Base-by-base conservation (phyloP, 2,888 invertebrate genomes). In the Mechanitis mazaeus region DNA sequence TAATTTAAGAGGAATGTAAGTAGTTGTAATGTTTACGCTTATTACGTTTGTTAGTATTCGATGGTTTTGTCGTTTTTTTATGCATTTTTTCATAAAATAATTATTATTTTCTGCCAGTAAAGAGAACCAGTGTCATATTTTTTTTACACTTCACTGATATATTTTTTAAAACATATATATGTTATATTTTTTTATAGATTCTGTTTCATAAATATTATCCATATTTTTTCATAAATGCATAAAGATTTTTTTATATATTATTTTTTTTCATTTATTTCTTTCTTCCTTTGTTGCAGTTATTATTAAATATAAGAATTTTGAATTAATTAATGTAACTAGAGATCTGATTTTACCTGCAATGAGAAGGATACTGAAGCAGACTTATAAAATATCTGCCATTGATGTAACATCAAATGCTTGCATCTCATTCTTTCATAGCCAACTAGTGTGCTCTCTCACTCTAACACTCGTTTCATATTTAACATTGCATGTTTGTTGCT, bases 1-100 rank as follows among this genome's bases (percentile, higher is more conserved):
- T 65, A 66, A 69, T 66, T 60, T 70, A 72, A 72, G 71, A 67
- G 67, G 54, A 69, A 68, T 68, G 46, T 69, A 68, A 68, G 65
- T 64, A 70, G 64, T 69, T 69, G 50, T 59, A 64, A 63, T 54
- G 56, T 66, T 69, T 70, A 68, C 69, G 65, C 66, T 71, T 69
- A 69, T 64, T 50, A 50, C 4, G 7, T 11, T 50, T 50, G 50
- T 50, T 50, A 50, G 50, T 50, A 9, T 50, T 50, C 7, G 50
- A 31, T 9, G 31, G 7, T 50, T 11, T 31, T 50, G 28, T 50
- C 7, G 7, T 6, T 50, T 47, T 50, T 50, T 50, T 50, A 50
- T 50, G 50, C 50, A 50, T 50, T 50, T 50, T 47, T 47, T 20
- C 47, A 28, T 31, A 28, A 28, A 6, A 6, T 7, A 31, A 6